Evolutionary conservation across 1,140 invertebrate species (phyloP).

Genomic region (Bombyx mori): ASM3026992v2 NC_085119.1:17401501-17402000

Average conservation of each 20-base stretch:
- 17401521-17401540: too few relatives aligned
- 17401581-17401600: slow-evolving; percentile 95
- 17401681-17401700: slow-evolving; percentile 99
- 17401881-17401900: too few relatives aligned
- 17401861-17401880: too few relatives aligned
- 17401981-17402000: too few relatives aligned
- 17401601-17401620: slow-evolving; percentile 96
- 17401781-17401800: slow-evolving; percentile 76
- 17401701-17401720: slow-evolving; percentile 98
- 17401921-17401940: too few relatives aligned
- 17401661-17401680: slow-evolving; percentile 91
- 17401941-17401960: too few relatives aligned
- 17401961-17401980: too few relatives aligned
- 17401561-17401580: slow-evolving; percentile 82
- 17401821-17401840: too few relatives aligned
- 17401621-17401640: slow-evolving; percentile 98
- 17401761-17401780: slow-evolving; percentile 94
- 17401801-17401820: too few relatives aligned
- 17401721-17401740: slow-evolving; percentile 95
- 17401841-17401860: too few relatives aligned
- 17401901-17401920: too few relatives aligned
- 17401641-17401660: slow-evolving; percentile 99
- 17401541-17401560: slow-evolving; percentile 76
- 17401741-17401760: slow-evolving; percentile 92
- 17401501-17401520: too few relatives aligned